Conservation (phyloP, 2,888 invertebrate species). For the Xestoiulus laeticollis region DNA sequence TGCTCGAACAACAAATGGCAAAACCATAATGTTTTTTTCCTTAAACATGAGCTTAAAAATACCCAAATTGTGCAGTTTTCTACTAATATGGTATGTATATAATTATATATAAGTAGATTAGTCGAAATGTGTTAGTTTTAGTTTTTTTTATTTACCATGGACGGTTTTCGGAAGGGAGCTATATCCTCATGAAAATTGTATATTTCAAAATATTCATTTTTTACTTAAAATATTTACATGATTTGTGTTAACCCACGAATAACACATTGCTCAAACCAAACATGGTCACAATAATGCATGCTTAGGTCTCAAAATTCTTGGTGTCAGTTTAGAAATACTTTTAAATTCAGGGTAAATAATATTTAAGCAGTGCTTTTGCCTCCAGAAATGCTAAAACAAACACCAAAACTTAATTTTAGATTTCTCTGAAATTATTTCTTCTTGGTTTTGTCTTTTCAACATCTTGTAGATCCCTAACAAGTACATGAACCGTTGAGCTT, state of each 20-base stretch:
- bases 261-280: background rate
- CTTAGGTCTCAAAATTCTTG: background rate
- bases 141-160: background rate
- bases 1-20: background rate
- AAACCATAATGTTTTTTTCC: background rate
- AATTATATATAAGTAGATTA: background rate
- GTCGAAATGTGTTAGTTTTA: background rate
- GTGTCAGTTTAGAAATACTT: background rate
- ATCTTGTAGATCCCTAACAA: too few species aligned
- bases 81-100: background rate
- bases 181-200: background rate
- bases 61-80: background rate
- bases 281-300: background rate
- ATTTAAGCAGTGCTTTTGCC: background rate
- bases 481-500: too few species aligned
- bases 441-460: too few species aligned
- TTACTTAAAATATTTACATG: conserved; percentile 12
- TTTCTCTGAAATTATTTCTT: too few species aligned
- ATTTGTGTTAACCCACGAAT: background rate
- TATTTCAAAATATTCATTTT: conserved; percentile 32
- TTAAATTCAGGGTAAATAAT: background rate
- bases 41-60: background rate
- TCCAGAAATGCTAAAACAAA: too few species aligned
- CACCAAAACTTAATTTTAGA: too few species aligned
- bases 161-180: background rate